phyloP scores from a whole-genome alignment of 2,797 vertebrate genomes.

The Microhierax caerulescens region DNA sequence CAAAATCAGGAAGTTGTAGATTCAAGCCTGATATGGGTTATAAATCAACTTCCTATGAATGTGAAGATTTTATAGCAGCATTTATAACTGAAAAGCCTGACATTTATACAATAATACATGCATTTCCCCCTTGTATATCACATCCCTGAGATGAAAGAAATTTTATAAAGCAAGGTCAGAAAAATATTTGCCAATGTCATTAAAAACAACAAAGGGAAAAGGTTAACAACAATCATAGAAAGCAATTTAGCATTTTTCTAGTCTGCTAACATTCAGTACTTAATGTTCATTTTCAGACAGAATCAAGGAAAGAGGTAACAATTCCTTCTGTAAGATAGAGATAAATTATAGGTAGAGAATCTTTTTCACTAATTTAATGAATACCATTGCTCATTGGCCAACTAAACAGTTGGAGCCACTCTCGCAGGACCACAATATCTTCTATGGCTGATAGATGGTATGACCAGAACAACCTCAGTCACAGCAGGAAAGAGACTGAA shows the following conservation, averaged over 20 bases:
- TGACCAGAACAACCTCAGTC: conserved; percentile 66
- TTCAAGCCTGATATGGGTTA: conserved; percentile 10
- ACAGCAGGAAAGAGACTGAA: conserved; percentile 74
- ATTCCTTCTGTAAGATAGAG: background rate
- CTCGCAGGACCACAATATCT: conserved; percentile 14
- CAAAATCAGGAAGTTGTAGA: conserved; percentile 40
- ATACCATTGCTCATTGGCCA: conserved; percentile 19
- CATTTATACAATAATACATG: conserved; percentile 64
- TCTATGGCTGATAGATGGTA: conserved; percentile 63
- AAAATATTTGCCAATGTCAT: conserved; percentile 47
- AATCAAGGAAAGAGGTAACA: background rate
- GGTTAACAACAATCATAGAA: conserved; percentile 2
- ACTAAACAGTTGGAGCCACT: conserved; percentile 37
- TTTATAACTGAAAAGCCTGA: conserved; percentile 68
- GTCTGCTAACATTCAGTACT: background rate
- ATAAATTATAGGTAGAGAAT: conserved; percentile 38
- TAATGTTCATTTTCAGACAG: background rate
- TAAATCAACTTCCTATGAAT: conserved; percentile 56
- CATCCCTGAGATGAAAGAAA: conserved; percentile 60
- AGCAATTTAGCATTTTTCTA: conserved; percentile 19
- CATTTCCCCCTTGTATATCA: conserved; percentile 59
- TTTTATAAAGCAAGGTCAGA: conserved; percentile 69
- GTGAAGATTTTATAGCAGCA: conserved; percentile 63
- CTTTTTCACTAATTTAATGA: conserved; percentile 31
- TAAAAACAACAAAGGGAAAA: background rate